A percentile compares a stretch with the other conserved stretches of the same genome.
phyloP scores from a whole-genome alignment of 30 jellyfish, hydroid and myxozoan species.

The Aurelia aurita complex sp. Pacific region DNA sequence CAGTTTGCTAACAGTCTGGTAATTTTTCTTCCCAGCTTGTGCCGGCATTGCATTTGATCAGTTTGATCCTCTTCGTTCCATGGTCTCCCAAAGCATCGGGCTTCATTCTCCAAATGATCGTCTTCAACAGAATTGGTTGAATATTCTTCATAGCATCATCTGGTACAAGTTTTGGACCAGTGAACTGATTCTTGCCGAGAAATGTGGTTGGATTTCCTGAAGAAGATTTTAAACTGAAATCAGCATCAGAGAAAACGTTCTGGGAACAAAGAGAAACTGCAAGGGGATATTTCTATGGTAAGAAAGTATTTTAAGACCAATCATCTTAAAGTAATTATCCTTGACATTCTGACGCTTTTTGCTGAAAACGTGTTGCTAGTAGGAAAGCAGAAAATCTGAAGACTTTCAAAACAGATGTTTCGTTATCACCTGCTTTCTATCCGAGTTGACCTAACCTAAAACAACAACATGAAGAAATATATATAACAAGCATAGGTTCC shows the following conservation, averaged over 20 bases:
- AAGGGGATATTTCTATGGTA: neutral
- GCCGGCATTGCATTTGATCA: slow-evolving; percentile 50
- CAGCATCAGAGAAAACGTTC: neutral
- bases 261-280: neutral
- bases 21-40: slow-evolving; percentile 41
- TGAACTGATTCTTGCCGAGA: slow-evolving; percentile 22
- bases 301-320: no score
- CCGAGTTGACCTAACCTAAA: no score
- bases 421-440: no score
- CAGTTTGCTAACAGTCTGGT: slow-evolving; percentile 3
- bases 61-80: slow-evolving; percentile 36
- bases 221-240: neutral
- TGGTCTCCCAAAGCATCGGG: slow-evolving; percentile 36
- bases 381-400: no score
- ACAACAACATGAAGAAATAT: no score
- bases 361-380: no score
- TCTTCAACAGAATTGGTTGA: neutral
- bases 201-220: slow-evolving; percentile 31
- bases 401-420: no score
- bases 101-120: slow-evolving; percentile 12
- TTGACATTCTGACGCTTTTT: no score
- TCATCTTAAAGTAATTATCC: no score
- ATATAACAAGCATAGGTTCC: no score
- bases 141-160: slow-evolving; percentile 10
- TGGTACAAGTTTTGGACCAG: slow-evolving; percentile 28